Evolutionary conservation across 2,113 vertebrate species (phyloP), one percentile per base, ranked within the genome.

Genomic region (Heloderma charlesbogerti): DNA sequence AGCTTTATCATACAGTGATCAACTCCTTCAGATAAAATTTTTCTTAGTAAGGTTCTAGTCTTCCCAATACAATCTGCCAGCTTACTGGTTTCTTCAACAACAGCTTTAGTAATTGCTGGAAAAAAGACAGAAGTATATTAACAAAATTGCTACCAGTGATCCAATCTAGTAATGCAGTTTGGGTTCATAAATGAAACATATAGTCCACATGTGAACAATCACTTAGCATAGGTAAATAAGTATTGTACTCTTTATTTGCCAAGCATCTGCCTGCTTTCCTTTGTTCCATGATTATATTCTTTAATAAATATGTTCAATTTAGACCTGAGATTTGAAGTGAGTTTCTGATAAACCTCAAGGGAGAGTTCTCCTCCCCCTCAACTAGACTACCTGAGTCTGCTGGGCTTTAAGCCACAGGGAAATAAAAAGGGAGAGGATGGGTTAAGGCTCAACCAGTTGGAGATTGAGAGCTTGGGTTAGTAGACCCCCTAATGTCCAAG

Each of bases 41-140:
- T 99, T 96, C 99, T 99, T 96, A 99, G 97, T 85, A 99, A 97
- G 93, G 98, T 99, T 94, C 99, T 98, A 0, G 99, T 99, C 97
- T 99, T 99, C 84, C 99, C 99, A 96, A 99, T 98, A 93, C 99
- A 99, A 92, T 99, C 99, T 60, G 99, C 99, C 94, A 99, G 97
- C 96, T 98, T 99, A 97, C 98, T 99, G 5, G 99, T 99, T 98
- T 99, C 99, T 96, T 99, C 99, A 93, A 99, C 98, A 95, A 98
- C 98, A 31, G 99, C 98, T 97, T 99, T 99, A 94, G 98, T 98
- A 83, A 98, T 98, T 95, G 98, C 99, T 99, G 88, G 60, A 94
- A 92, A n/a, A 40, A 31, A 86, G 86, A 96, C 54, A 37, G 90
- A 88, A 88, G 20, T 84, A 25, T 4, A 87, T 12, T 0, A 86